These are phyloP conservation scores for Petroica traversi DNA, from an alignment of 2,113 vertebrate genomes.

Conservation along the genomic window DNA sequence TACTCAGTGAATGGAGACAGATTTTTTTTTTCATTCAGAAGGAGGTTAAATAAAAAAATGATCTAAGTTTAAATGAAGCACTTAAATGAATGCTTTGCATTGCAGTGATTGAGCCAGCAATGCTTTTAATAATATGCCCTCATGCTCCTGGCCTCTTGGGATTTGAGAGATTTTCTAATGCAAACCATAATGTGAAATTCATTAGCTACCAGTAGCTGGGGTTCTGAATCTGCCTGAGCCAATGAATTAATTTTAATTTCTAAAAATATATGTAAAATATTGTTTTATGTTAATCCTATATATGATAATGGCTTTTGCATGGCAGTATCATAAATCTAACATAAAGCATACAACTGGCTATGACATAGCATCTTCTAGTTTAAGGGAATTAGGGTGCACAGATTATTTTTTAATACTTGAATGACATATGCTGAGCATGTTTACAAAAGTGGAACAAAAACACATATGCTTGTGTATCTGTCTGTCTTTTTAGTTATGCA, in stretches of 20 bases:
- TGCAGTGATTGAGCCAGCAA: not conserved
- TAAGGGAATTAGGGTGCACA: not conserved
- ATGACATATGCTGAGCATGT: not conserved
- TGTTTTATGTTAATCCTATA: not conserved
- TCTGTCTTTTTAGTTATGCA: not conserved
- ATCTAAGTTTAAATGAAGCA: not conserved
- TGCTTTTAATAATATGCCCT: not conserved
- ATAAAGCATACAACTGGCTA: not conserved
- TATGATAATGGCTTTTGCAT: not conserved
- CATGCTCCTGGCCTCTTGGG: not conserved
- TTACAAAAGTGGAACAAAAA: not conserved
- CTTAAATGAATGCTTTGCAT: not conserved
- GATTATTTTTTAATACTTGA: not conserved
- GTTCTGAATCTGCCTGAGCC: not conserved
- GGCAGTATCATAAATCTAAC: not conserved
- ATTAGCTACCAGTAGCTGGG: not conserved
- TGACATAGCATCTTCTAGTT: not conserved
- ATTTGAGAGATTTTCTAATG: not conserved
- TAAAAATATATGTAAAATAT: not conserved
- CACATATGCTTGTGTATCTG: not conserved
- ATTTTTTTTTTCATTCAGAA: not conserved
- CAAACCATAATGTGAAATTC: not conserved
- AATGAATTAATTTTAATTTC: not conserved
- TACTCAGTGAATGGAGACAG: not conserved
- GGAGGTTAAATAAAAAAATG: not conserved